A percentile compares a stretch with the other conserved stretches of the same genome.
Conservation (phyloP, 2,797 vertebrate genomes). For the Melanotaenia maccullochi region DNA sequence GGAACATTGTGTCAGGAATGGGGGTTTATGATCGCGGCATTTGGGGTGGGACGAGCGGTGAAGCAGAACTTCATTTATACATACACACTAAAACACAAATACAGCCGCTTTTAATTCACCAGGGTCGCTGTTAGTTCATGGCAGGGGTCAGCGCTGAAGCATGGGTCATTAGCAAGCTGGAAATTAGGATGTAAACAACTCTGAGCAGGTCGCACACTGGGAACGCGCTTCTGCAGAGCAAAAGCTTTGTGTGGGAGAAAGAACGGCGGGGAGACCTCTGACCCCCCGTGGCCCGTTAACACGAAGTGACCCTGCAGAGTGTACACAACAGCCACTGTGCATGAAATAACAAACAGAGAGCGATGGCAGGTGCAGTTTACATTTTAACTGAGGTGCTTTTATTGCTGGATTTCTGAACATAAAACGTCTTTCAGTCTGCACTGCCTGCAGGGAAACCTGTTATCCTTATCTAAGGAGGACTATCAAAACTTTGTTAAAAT, state of each 20-base stretch:
- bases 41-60: conserved; percentile 10
- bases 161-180: conserved; percentile 34
- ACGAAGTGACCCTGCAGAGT: conserved; percentile 38
- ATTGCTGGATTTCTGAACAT: neutral
- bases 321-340: conserved; percentile 24
- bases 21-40: conserved; percentile 10
- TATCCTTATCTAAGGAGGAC: neutral
- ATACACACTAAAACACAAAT: conserved; percentile 46
- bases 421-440: neutral
- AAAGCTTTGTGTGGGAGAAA: conserved; percentile 21
- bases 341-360: conserved; percentile 37
- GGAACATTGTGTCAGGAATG: conserved; percentile 39
- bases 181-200: conserved; percentile 60
- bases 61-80: conserved; percentile 23
- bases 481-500: neutral
- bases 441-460: neutral
- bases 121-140: conserved; percentile 36
- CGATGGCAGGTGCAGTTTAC: conserved; percentile 8
- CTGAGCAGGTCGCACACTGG: conserved; percentile 14
- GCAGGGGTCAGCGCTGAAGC: conserved; percentile 28
- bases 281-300: conserved; percentile 20
- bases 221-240: conserved; percentile 16
- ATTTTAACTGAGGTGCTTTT: neutral
- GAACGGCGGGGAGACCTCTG: conserved; percentile 18
- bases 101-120: conserved; percentile 31